Evolutionary conservation across 2,888 invertebrate species (phyloP).

Genomic region (Melanotus villosus): DNA sequence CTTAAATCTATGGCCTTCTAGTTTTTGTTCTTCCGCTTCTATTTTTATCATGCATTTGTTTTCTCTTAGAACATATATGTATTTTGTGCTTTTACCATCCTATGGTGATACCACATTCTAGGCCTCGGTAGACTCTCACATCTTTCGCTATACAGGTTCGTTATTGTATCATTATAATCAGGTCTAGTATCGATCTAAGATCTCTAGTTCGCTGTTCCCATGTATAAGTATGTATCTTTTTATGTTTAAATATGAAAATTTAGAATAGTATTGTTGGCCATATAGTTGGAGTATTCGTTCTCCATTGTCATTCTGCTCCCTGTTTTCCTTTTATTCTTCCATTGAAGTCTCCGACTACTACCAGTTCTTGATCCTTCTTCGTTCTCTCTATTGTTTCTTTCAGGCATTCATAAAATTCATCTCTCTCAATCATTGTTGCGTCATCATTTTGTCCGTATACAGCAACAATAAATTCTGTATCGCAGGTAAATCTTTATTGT

Average conservation of each 20-base stretch:
- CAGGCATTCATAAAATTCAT: not conserved
- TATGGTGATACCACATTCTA: no score
- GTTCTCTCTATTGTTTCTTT: conserved; percentile 4
- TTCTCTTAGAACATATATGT: no score
- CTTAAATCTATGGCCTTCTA: not conserved
- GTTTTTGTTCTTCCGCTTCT: not conserved
- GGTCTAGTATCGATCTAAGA: conserved; percentile 9
- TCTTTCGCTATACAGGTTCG: not conserved
- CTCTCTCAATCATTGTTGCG: not conserved
- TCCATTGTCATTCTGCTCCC: not conserved
- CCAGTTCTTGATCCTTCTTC: conserved; percentile 3
- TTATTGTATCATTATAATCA: conserved; percentile 5
- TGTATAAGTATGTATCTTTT: conserved; percentile 9
- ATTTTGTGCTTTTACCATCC: no score
- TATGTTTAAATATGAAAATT: not conserved
- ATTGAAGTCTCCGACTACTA: conserved; percentile 1
- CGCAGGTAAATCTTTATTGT: not conserved
- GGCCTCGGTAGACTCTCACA: not conserved
- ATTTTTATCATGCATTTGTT: no score
- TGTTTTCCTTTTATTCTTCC: not conserved
- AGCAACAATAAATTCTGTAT: not conserved
- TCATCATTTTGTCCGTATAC: not conserved
- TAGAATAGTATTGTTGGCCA: no score
- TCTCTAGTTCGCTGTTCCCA: not conserved
- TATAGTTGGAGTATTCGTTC: conserved; percentile 7